Base-by-base conservation (phyloP, 1,140 invertebrate species). In the Brachionus asplanchnoidis region DNA sequence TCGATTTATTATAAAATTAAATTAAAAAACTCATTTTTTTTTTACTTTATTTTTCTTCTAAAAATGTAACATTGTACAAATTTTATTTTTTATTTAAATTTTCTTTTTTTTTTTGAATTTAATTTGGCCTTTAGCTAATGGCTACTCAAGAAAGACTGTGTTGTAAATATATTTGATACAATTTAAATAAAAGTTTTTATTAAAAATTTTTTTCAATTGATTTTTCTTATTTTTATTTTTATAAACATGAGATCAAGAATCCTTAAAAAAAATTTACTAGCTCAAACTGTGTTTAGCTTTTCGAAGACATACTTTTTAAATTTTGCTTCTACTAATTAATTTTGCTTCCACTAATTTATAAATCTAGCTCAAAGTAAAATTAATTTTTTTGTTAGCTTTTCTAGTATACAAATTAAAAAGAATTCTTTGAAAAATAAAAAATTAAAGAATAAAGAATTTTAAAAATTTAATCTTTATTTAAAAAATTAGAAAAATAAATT, bases 111-210 rank as follows among this genome's bases (percentile, higher is more conserved):
- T 32, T 50, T 50, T 23, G 46, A 50, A 20, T 50, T 12, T 12
- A 77, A 77, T 20, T 50, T 23, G 42, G 20, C 42, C 73, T 77
- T 3, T 77, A 77, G 73, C 42, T 77, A 77, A 77, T 77, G 20
- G 70, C 70, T 75, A 75, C 32, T 44, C n/a, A 40, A 68, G 32
- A 68, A 73, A 73, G 20, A 50, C 46, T 77, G 17, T 77, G 20
- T 26, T 77, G 73, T 77, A 77, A 77, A 77, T 77, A 77, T 53
- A 77, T 77, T 77, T 77, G 20, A 50, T 73, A 42, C 9, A 73
- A 73, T 73, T 73, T 73, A 20, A 73, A 73, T 73, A 42, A 40
- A 73, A 73, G 5, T 73, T 73, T 68, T 73, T 70, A 70, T 73
- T 40, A 23, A 17, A 6, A 60, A 20, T 7, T 6, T 23, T 20